Evolutionary conservation across 2,797 vertebrate species (phyloP).

Genomic region (Tarsius wallacei): DNA sequence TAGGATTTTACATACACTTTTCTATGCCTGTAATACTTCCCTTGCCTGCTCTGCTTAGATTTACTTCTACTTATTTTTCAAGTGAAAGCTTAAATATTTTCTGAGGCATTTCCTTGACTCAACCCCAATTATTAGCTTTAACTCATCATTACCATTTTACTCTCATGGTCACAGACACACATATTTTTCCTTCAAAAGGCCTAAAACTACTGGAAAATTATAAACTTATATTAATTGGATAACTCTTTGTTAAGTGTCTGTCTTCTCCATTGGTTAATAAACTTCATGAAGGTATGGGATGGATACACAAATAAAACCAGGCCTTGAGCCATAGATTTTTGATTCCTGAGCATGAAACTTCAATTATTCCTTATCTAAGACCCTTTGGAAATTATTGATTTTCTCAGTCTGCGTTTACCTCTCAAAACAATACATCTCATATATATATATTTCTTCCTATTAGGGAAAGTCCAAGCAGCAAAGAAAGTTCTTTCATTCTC

Average conservation of each 20-base stretch:
- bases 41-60: not conserved
- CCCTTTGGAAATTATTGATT: not conserved
- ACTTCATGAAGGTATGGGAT: not conserved
- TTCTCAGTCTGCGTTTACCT: not conserved
- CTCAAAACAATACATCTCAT: not conserved
- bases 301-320: not conserved
- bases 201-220: constrained; percentile 21
- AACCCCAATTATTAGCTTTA: not conserved
- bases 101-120: not conserved
- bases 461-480: not conserved
- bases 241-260: not conserved
- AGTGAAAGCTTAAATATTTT: constrained; percentile 7
- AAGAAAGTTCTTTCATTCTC: not conserved
- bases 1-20: not conserved
- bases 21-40: not conserved
- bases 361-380: not conserved
- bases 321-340: not conserved
- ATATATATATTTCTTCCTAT: not conserved
- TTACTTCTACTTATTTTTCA: constrained; percentile 4
- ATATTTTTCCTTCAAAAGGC: not conserved
- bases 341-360: not conserved
- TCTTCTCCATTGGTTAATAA: not conserved
- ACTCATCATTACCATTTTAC: not conserved
- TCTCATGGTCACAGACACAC: not conserved
- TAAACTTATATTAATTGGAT: not conserved